Conservation (phyloP, 2,888 invertebrate species). For the Strigamia transsilvanica region DNA sequence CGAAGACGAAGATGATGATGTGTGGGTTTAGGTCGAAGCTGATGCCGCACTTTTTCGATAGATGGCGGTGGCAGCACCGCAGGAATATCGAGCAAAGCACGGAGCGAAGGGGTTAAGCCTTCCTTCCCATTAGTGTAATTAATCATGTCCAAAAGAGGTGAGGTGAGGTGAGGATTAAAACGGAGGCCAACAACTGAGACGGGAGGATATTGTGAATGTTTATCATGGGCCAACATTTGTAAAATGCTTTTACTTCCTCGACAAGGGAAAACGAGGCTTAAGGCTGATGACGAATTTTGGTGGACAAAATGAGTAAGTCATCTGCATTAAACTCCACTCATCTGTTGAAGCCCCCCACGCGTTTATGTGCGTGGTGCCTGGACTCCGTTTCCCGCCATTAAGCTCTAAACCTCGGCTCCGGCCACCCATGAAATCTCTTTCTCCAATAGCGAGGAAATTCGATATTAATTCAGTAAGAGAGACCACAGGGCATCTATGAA, state of each 20-base stretch:
- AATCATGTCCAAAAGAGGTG: constrained; percentile 5
- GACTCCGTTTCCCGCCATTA: constrained; percentile 9
- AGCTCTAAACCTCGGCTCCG: neutral
- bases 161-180: constrained; percentile 7
- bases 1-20: neutral
- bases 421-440: constrained; percentile 20
- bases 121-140: constrained; percentile 10
- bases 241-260: neutral
- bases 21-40: neutral
- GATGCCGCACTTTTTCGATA: neutral
- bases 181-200: constrained; percentile 1
- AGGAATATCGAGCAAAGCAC: neutral
- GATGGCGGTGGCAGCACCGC: neutral
- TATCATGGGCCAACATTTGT: constrained; percentile 9
- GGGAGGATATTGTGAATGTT: constrained; percentile 14
- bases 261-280: neutral
- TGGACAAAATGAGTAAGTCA: constrained; percentile 20
- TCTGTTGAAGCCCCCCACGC: neutral
- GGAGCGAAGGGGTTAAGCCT: neutral
- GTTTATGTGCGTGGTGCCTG: neutral
- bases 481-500: neutral
- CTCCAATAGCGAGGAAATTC: constrained; percentile 20
- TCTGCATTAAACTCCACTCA: constrained; percentile 20
- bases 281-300: constrained; percentile 13
- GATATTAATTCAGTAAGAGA: constrained; percentile 20